These are phyloP conservation scores for Scaptomyza montana DNA, from an alignment of 1,140 invertebrate genomes.

Conservation along the genomic window DNA sequence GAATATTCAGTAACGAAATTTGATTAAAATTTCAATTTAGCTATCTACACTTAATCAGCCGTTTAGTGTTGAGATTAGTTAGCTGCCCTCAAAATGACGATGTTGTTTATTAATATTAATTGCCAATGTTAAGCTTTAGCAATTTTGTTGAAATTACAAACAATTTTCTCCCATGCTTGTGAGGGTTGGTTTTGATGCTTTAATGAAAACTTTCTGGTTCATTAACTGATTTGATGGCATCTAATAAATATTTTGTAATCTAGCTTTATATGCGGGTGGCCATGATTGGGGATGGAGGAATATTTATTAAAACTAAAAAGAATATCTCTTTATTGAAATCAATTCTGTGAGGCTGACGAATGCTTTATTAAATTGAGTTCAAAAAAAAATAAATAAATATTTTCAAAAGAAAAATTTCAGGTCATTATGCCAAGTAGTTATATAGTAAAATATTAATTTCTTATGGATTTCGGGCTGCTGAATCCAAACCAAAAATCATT, in stretches of 20 bases:
- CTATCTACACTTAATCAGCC: slow-evolving; percentile 32
- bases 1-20: slow-evolving; percentile 22
- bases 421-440: too few relatives aligned
- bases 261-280: slow-evolving; percentile 35
- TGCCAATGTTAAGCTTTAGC: slow-evolving; percentile 50
- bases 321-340: too few relatives aligned
- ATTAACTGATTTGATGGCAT: slow-evolving; percentile 75
- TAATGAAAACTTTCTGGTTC: slow-evolving; percentile 64
- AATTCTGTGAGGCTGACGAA: too few relatives aligned
- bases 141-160: slow-evolving; percentile 52
- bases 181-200: slow-evolving; percentile 1
- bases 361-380: too few relatives aligned
- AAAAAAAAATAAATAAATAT: too few relatives aligned
- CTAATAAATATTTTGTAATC: slow-evolving; percentile 27
- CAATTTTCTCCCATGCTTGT: neutral
- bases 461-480: too few relatives aligned
- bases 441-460: too few relatives aligned
- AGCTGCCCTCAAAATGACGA: slow-evolving; percentile 59
- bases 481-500: too few relatives aligned
- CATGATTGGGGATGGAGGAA: slow-evolving; percentile 1
- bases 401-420: too few relatives aligned
- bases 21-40: slow-evolving; percentile 78
- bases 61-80: slow-evolving; percentile 63
- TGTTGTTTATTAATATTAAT: slow-evolving; percentile 78
- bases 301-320: neutral